Evolutionary conservation across 2,888 invertebrate genomes (phyloP), one percentile per base, ranked within the genome.

Genomic region (Disparrhopalites patrizii): DNA sequence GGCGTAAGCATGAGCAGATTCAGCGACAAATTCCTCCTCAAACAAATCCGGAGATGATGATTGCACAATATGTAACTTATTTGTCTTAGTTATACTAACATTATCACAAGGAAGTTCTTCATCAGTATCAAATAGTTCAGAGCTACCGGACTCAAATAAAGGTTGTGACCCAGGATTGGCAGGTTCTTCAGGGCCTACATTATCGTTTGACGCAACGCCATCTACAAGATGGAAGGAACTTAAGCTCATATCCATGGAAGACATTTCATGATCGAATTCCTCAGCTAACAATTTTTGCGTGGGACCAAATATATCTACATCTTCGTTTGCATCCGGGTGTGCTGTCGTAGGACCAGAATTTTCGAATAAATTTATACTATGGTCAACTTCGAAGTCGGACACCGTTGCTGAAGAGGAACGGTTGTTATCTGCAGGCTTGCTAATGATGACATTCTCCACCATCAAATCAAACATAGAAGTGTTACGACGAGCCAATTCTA

Each of bases 211-310:
- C n/a, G n/a, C n/a, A n/a, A n/a, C n/a, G 20, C 8, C n/a, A 43
- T 43, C 43, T 20, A 20, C 15, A 4, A 43, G 8, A 43, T 43
- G 43, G 20, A 43, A 43, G 20, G 43, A 43, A 15, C 43, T 23
- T 13, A 52, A 28, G 28, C 52, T 52, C 15, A 52, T 52, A 52
- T 52, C 52, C 52, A 52, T 52, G 28, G 30, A 52, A 28, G 28
- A 27, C n/a, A 52, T 52, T 3, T 52, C 28, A 3, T 52, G 8
- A n/a, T n/a, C n/a, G n/a, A n/a, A n/a, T n/a, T n/a, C n/a, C 3
- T 47, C 31, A 23, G 27, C 4, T 2, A 28, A 25, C 3, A 18
- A 15, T 4, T 43, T 8, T 8, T 23, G 50, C 1, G 51, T 20
- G 2, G 40, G 60, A 13, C 47, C 43, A 5, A 60, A 2, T 60